A percentile compares a stretch with the other conserved stretches of the same genome.
Conservation (phyloP, 1,140 invertebrate genomes). For the Leptoteleia sp. region DNA sequence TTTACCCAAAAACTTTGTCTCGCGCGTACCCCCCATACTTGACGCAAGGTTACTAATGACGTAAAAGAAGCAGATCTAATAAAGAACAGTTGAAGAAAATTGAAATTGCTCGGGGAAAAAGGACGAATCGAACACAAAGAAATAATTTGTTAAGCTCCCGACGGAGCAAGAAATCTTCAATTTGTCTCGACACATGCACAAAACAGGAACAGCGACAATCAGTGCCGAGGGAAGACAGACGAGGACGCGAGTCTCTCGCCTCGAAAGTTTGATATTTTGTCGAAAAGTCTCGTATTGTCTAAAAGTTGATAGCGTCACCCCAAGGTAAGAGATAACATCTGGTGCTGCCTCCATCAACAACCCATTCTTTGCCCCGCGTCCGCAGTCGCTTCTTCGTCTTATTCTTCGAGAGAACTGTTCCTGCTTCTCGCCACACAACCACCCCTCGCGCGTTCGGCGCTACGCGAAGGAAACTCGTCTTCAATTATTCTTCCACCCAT, state of each 20-base stretch:
- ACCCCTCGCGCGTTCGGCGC: slow-evolving; percentile 69
- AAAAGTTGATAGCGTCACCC: slow-evolving; percentile 79
- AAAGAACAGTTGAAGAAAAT: too few relatives aligned
- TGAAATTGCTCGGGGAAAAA: not conserved
- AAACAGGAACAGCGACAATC: slow-evolving; percentile 43
- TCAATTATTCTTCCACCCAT: slow-evolving; percentile 78
- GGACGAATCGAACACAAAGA: slow-evolving; percentile 15
- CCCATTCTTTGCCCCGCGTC: slow-evolving; percentile 67
- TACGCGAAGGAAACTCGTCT: slow-evolving; percentile 77
- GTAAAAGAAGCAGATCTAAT: not conserved
- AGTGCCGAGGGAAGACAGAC: slow-evolving; percentile 34
- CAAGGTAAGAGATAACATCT: slow-evolving; percentile 79
- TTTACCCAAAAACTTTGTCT: too few relatives aligned
- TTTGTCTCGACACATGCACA: slow-evolving; percentile 64
- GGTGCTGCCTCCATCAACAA: slow-evolving; percentile 79
- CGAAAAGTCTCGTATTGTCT: slow-evolving; percentile 79
- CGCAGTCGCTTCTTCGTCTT: slow-evolving; percentile 63
- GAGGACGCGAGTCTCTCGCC: slow-evolving; percentile 62
- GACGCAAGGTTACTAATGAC: too few relatives aligned
- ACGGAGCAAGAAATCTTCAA: slow-evolving; percentile 55
- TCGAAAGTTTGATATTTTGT: slow-evolving; percentile 79
- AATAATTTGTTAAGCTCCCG: slow-evolving; percentile 50
- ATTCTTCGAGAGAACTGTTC: slow-evolving; percentile 58
- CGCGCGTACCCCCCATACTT: too few relatives aligned
- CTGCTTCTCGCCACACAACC: slow-evolving; percentile 66